These are phyloP conservation scores for Emys orbicularis DNA, from an alignment of 2,797 vertebrate species.

Conservation along the genomic window DNA sequence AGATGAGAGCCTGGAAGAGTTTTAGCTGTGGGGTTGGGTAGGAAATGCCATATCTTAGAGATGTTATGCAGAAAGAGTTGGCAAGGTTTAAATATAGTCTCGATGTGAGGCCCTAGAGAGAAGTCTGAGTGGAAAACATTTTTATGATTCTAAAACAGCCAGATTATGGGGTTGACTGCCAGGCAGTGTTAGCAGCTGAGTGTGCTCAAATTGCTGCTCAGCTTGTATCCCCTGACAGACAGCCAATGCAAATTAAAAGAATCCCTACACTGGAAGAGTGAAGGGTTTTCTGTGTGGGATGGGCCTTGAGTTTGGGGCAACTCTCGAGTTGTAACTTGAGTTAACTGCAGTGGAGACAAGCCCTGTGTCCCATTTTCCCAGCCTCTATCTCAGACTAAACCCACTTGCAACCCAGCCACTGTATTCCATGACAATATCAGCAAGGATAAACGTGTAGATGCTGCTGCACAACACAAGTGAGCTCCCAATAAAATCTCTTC, in stretches of 20 bases:
- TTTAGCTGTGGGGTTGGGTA: no score
- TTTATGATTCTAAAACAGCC: neutral
- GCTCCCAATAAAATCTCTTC: neutral
- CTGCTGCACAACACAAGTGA: neutral
- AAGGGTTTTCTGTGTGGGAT: neutral
- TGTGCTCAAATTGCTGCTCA: neutral
- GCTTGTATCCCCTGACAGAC: neutral
- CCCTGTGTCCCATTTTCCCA: neutral
- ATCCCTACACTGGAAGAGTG: neutral
- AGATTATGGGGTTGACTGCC: neutral
- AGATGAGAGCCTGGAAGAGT: no score
- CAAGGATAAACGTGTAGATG: neutral
- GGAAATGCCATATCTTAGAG: no score
- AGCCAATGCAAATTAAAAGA: neutral
- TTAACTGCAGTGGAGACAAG: neutral
- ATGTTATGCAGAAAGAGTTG: no score
- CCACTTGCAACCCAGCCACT: neutral
- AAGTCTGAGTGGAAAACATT: neutral
- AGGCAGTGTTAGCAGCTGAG: no score
- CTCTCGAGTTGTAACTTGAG: neutral
- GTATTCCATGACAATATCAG: neutral
- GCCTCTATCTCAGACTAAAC: neutral
- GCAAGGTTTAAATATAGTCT: no score
- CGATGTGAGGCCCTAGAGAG: no score
- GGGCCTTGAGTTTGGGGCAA: neutral